Conservation (phyloP, 2,888 invertebrate genomes). For the Liodrosophila aerea region DNA sequence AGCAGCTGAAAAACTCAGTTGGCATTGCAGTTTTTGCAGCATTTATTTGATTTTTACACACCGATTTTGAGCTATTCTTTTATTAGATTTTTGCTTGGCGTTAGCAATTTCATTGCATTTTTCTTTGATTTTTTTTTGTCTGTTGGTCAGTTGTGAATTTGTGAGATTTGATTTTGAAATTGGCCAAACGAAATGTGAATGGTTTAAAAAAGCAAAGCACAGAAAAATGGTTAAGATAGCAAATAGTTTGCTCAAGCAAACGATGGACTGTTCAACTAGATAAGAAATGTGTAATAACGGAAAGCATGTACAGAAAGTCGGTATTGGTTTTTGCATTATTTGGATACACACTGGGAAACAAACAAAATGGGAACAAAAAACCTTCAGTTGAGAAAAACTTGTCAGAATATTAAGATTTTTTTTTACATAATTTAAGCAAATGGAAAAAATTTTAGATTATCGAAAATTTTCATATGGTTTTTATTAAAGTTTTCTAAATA, state of each 20-base stretch:
- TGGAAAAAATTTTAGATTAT: too few species aligned
- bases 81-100: slow-evolving; percentile 67
- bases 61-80: slow-evolving; percentile 76
- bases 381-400: too few species aligned
- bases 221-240: slow-evolving; percentile 18
- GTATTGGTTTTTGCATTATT: not conserved
- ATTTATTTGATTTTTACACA: slow-evolving; percentile 75
- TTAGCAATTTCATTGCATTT: slow-evolving; percentile 36
- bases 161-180: slow-evolving; percentile 72
- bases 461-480: too few species aligned
- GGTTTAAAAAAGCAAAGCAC: not conserved
- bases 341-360: too few species aligned
- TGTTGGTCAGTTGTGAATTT: slow-evolving; percentile 64
- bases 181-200: slow-evolving; percentile 47
- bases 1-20: slow-evolving; percentile 27
- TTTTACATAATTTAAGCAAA: too few species aligned
- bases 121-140: slow-evolving; percentile 25
- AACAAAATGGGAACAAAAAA: too few species aligned
- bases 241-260: slow-evolving; percentile 7
- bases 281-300: not conserved
- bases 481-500: too few species aligned
- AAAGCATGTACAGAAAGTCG: too few species aligned
- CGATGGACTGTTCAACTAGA: not conserved
- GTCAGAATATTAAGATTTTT: too few species aligned
- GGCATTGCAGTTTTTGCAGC: slow-evolving; percentile 49